phyloP scores from a whole-genome alignment of 2,888 invertebrate species.

The Ichneumon xanthorius region DNA sequence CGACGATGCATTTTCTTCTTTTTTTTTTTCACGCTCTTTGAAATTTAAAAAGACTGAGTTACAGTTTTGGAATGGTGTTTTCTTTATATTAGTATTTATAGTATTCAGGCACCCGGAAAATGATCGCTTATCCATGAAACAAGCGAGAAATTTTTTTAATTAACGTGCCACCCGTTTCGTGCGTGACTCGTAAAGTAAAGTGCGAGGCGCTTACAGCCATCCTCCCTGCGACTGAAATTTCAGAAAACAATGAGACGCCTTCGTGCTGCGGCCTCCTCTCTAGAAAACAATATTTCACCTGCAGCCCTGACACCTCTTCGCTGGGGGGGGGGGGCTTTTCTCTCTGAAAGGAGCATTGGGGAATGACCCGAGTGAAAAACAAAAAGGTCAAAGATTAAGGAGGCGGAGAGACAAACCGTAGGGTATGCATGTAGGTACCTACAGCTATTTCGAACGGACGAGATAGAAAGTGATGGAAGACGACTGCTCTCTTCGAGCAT shows the following conservation, averaged over 20 bases:
- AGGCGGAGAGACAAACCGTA: constrained; percentile 41
- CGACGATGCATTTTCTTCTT: neutral
- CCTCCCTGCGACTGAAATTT: constrained; percentile 54
- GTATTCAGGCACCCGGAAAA: constrained; percentile 50
- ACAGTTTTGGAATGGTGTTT: too few species aligned
- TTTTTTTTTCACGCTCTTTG: neutral
- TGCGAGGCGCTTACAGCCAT: constrained; percentile 15
- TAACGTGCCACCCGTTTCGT: constrained; percentile 12
- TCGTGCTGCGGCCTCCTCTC: constrained; percentile 2
- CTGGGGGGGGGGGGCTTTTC: constrained; percentile 43
- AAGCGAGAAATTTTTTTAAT: constrained; percentile 35
- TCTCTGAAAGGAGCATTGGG: constrained; percentile 39
- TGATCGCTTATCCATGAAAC: constrained; percentile 50
- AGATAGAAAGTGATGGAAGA: constrained; percentile 39
- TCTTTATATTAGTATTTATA: too few species aligned
- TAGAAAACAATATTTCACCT: constrained; percentile 67
- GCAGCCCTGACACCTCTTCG: constrained; percentile 63
- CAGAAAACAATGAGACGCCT: constrained; percentile 60
- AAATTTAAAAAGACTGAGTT: too few species aligned
- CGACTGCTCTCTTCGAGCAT: constrained; percentile 1
- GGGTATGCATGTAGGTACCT: neutral
- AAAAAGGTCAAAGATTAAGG: constrained; percentile 45
- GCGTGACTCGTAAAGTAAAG: constrained; percentile 6
- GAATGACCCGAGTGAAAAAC: constrained; percentile 61
- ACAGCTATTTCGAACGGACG: constrained; percentile 20